Percentiles rank a stretch among this genome's conserved stretches.
Evolutionary conservation across 2,888 invertebrate genomes (phyloP).

Genomic region (Heteromurus nitidus): DNA sequence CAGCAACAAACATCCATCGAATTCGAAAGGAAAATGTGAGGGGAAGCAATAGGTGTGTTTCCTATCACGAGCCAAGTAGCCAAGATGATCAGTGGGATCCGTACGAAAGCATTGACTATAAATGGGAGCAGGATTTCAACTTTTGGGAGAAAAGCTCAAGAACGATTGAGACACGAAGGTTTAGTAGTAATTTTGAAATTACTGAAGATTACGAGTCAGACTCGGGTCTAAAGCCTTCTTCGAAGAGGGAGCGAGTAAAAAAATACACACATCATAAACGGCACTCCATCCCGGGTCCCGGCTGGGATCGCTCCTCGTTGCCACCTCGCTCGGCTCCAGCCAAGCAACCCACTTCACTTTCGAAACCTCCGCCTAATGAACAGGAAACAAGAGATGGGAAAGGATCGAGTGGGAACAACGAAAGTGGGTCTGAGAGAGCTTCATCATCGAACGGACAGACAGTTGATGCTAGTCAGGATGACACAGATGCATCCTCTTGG

Average conservation of each 20-base stretch:
- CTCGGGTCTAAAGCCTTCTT: conserved; percentile 62
- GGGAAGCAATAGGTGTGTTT: conserved; percentile 28
- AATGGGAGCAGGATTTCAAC: conserved; percentile 69
- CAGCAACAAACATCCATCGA: conserved; percentile 46
- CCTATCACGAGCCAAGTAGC: conserved; percentile 17
- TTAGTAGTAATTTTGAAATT: conserved; percentile 70
- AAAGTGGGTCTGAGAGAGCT: conserved; percentile 29
- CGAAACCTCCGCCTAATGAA: conserved; percentile 18
- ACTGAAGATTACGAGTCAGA: conserved; percentile 71
- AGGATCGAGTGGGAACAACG: not conserved
- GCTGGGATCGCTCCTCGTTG: conserved; percentile 38
- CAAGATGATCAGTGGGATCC: conserved; percentile 56
- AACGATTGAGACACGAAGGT: conserved; percentile 64
- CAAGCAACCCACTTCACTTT: conserved; percentile 22
- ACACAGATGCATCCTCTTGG: conserved; percentile 53
- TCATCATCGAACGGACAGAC: conserved; percentile 34
- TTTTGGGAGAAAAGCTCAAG: conserved; percentile 70
- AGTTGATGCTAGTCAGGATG: conserved; percentile 44
- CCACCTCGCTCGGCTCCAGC: conserved; percentile 27
- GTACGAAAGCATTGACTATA: conserved; percentile 62
- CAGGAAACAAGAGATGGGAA: conserved; percentile 47
- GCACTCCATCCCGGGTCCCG: conserved; percentile 62
- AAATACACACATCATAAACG: conserved; percentile 62
- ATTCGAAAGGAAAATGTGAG: conserved; percentile 32
- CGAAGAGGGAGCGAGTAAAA: conserved; percentile 55